Percentiles rank a stretch among this genome's conserved stretches.
These are phyloP conservation scores for Eumaeus atala DNA, from an alignment of 1,140 invertebrate genomes.

Conservation along the genomic window DNA sequence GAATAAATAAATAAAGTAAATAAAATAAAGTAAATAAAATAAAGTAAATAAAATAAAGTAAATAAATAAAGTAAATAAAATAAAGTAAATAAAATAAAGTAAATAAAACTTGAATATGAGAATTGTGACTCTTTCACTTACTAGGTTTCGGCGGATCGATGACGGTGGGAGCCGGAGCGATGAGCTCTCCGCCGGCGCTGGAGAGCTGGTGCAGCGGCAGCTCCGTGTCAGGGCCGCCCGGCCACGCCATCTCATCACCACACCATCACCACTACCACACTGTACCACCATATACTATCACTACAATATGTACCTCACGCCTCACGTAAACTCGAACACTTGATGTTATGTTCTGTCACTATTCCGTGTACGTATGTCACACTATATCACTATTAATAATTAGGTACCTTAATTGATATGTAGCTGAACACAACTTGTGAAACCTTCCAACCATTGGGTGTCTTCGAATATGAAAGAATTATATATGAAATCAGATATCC, in stretches of 20 bases:
- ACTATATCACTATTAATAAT: neutral
- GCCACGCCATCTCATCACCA: slow-evolving; percentile 51
- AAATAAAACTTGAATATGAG: neutral
- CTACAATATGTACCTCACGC: too few relatives aligned
- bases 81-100: neutral
- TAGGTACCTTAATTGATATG: neutral
- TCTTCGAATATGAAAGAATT: too few relatives aligned
- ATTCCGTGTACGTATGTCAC: neutral
- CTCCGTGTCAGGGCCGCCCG: slow-evolving; percentile 49
- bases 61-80: too few relatives aligned
- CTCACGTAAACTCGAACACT: neutral
- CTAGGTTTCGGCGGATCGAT: slow-evolving; percentile 26
- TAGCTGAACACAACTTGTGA: too few relatives aligned
- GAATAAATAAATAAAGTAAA: too few relatives aligned
- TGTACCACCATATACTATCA: slow-evolving; percentile 3
- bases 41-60: too few relatives aligned
- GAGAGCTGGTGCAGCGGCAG: slow-evolving; percentile 41
- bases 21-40: too few relatives aligned
- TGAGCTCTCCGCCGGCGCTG: slow-evolving; percentile 31
- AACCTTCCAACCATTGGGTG: too few relatives aligned
- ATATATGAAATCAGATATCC: too few relatives aligned
- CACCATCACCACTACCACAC: slow-evolving; percentile 13
- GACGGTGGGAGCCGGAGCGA: slow-evolving; percentile 33
- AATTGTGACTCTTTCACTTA: slow-evolving; percentile 21
- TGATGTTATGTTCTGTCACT: neutral